phyloP scores from a whole-genome alignment of 2,113 vertebrate species.

The Austrofundulus limnaeus region DNA sequence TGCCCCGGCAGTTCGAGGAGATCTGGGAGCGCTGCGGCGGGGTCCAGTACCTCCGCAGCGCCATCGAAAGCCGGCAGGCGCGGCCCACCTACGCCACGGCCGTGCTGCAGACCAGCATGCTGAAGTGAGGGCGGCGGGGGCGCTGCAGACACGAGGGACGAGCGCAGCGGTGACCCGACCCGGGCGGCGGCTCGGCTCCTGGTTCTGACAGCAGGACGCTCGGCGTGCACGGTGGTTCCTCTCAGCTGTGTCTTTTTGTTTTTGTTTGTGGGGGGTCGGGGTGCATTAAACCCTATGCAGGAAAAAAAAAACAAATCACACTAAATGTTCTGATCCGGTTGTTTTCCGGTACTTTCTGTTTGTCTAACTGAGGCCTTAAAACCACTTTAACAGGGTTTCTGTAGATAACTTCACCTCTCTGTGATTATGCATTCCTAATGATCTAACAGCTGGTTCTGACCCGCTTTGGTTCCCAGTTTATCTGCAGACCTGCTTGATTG shows the following conservation, averaged over 20 bases:
- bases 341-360: conserved; percentile 38
- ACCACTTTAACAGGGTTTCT: conserved; percentile 73
- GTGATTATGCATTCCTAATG: conserved; percentile 59
- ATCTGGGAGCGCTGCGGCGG: conserved; percentile 98
- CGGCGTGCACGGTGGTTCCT: conserved; percentile 69
- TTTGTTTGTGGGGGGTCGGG: conserved; percentile 27
- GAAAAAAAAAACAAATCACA: conserved; percentile 20
- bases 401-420: too few relatives aligned
- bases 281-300: conserved; percentile 45
- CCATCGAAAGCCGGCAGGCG: conserved; percentile 91
- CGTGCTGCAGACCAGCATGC: conserved; percentile 89
- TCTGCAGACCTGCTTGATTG: background rate
- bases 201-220: conserved; percentile 67
- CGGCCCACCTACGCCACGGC: conserved; percentile 95
- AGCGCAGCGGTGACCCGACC: conserved; percentile 47
- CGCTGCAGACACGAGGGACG: conserved; percentile 69
- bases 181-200: conserved; percentile 38
- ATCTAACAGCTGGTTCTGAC: too few relatives aligned
- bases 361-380: conserved; percentile 85
- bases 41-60: conserved; percentile 89
- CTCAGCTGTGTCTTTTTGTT: conserved; percentile 38
- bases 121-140: conserved; percentile 76
- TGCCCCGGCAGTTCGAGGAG: conserved; percentile 95
- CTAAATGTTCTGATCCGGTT: conserved; percentile 24
- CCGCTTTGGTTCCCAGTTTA: background rate